A percentile compares a stretch with the other conserved stretches of the same genome.
phyloP scores from a whole-genome alignment of 2,113 vertebrate species.

The Fukomys damarensis region DNA sequence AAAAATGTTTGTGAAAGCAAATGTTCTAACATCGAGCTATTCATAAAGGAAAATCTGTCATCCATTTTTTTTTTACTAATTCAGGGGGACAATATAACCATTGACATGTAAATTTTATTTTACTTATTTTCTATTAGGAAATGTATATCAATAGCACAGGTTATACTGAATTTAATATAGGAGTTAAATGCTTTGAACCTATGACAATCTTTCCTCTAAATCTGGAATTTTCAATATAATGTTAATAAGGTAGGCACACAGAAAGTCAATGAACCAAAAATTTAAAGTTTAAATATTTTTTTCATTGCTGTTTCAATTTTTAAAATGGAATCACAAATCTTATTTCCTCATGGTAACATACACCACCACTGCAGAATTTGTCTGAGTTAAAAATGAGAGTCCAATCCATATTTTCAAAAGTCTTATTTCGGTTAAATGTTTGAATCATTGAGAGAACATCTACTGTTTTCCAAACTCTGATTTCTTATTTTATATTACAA shows the following conservation, averaged over 20 bases:
- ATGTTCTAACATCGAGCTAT: background rate
- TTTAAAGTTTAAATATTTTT: background rate
- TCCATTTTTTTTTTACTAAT: background rate
- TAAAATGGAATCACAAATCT: background rate
- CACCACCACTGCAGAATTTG: background rate
- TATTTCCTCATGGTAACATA: background rate
- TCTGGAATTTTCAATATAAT: constrained; percentile 34
- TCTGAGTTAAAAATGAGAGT: background rate
- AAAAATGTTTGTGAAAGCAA: background rate
- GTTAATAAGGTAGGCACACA: background rate
- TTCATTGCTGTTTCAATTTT: background rate
- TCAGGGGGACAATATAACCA: background rate
- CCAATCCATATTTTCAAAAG: background rate
- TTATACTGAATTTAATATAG: background rate
- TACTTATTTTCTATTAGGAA: background rate
- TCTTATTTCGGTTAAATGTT: background rate
- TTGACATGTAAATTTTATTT: constrained; percentile 15
- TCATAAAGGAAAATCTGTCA: background rate
- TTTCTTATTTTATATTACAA: background rate
- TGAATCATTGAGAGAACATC: background rate
- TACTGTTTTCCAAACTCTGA: background rate
- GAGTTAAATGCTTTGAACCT: constrained; percentile 34
- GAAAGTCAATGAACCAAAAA: constrained; percentile 42
- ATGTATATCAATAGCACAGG: background rate
- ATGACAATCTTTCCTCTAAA: background rate